phyloP scores from a whole-genome alignment of 2,113 vertebrate genomes.

The Varanus salvator region DNA sequence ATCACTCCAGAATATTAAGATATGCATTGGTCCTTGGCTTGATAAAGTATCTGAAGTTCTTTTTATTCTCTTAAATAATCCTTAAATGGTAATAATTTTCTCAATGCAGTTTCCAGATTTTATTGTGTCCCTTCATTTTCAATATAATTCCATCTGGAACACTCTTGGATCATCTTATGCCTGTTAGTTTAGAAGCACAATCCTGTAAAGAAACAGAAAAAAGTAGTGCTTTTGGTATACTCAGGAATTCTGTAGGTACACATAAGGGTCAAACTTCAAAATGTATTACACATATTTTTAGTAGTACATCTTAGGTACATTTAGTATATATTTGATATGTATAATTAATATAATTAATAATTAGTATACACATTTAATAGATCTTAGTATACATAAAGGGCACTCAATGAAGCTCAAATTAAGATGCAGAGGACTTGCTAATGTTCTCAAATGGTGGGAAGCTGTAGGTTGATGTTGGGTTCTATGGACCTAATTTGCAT shows the following conservation, averaged over 20 bases:
- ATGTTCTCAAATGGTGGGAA: too few relatives aligned
- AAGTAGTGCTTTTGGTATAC: too few relatives aligned
- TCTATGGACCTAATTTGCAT: background rate
- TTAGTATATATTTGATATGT: too few relatives aligned
- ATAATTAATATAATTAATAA: too few relatives aligned
- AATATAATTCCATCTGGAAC: background rate
- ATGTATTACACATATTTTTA: too few relatives aligned
- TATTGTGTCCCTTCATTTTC: background rate
- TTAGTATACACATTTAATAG: too few relatives aligned
- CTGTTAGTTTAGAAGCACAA: background rate
- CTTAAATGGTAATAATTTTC: background rate
- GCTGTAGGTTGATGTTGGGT: background rate
- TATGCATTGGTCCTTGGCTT: background rate
- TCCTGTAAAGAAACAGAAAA: background rate
- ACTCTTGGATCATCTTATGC: background rate
- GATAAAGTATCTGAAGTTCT: background rate
- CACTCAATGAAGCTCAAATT: too few relatives aligned
- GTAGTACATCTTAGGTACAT: too few relatives aligned
- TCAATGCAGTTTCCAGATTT: background rate
- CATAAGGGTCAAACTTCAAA: too few relatives aligned
- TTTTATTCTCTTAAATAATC: background rate
- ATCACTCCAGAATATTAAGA: conserved; percentile 8
- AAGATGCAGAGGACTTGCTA: too few relatives aligned
- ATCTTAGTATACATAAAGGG: too few relatives aligned
- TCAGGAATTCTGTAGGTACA: too few relatives aligned